These are phyloP conservation scores for Pollenia griseotomentosa DNA, from an alignment of 2,888 invertebrate genomes.

Conservation along the genomic window DNA sequence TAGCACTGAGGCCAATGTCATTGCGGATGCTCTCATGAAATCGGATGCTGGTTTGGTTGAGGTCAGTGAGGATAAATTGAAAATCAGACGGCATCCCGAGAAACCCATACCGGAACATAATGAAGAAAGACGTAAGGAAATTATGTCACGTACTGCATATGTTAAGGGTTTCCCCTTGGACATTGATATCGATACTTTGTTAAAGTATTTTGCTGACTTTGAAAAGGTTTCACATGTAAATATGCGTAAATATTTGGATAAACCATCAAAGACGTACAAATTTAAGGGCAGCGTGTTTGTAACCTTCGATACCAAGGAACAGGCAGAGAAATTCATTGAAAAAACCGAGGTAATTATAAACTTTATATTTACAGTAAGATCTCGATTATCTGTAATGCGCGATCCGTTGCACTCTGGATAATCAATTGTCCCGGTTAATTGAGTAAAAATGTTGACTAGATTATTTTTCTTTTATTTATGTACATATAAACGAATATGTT, in stretches of 20 bases:
- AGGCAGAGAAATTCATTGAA: conserved; percentile 91
- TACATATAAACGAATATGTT: too few relatives aligned
- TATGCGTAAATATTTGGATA: conserved; percentile 87
- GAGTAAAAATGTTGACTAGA: too few relatives aligned
- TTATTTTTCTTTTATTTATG: too few relatives aligned
- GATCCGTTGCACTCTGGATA: too few relatives aligned
- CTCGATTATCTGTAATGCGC: not conserved
- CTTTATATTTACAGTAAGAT: not conserved
- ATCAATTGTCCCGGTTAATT: too few relatives aligned
- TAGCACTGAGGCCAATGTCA: conserved; percentile 88
- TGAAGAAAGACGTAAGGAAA: conserved; percentile 92
- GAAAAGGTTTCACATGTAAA: conserved; percentile 89
- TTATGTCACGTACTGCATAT: conserved; percentile 92
- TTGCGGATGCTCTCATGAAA: conserved; percentile 90
- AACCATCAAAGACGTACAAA: conserved; percentile 86
- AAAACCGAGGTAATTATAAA: conserved; percentile 85
- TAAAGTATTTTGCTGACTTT: conserved; percentile 89
- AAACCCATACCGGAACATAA: conserved; percentile 91
- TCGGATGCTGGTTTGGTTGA: conserved; percentile 90
- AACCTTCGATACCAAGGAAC: conserved; percentile 92
- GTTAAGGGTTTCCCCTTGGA: conserved; percentile 93
- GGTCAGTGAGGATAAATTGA: conserved; percentile 86
- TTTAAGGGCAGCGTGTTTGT: conserved; percentile 97
- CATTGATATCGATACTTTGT: conserved; percentile 88
- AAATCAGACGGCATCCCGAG: conserved; percentile 89